These are phyloP conservation scores for Hydropsyche betteni DNA, from an alignment of 2,888 invertebrate species.

Conservation along the genomic window DNA sequence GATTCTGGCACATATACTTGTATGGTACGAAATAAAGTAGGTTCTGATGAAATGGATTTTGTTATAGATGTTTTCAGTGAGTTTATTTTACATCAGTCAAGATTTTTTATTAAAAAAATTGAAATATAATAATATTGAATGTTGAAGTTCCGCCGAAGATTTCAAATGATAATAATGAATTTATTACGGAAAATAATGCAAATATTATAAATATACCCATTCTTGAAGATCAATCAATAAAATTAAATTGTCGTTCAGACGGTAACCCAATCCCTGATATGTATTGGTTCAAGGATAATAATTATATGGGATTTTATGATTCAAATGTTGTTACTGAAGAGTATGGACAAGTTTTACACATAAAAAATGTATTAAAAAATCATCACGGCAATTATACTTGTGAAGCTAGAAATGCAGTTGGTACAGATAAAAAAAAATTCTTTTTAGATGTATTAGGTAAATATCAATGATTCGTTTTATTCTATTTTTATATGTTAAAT, in stretches of 20 bases:
- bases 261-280: slow-evolving; percentile 70
- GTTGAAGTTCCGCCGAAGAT: slow-evolving; percentile 25
- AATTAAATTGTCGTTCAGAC: slow-evolving; percentile 66
- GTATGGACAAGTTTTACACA: slow-evolving; percentile 58
- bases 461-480: slow-evolving; percentile 48
- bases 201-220: slow-evolving; percentile 59
- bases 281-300: slow-evolving; percentile 68
- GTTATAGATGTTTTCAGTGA: slow-evolving; percentile 61
- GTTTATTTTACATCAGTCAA: slow-evolving; percentile 33
- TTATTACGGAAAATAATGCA: slow-evolving; percentile 53
- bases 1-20: slow-evolving; percentile 67
- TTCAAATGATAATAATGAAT: not conserved
- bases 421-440: slow-evolving; percentile 61
- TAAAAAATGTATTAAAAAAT: slow-evolving; percentile 55
- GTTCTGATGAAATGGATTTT: slow-evolving; percentile 58
- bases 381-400: slow-evolving; percentile 69
- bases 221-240: slow-evolving; percentile 61
- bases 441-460: slow-evolving; percentile 63
- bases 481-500: not conserved
- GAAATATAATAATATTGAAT: too few relatives aligned
- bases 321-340: slow-evolving; percentile 60
- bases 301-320: slow-evolving; percentile 63
- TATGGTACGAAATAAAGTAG: slow-evolving; percentile 67
- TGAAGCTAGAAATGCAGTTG: slow-evolving; percentile 67
- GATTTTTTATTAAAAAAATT: too few relatives aligned